phyloP scores from a whole-genome alignment of 2,113 vertebrate species.

The Trachemys scripta region DNA sequence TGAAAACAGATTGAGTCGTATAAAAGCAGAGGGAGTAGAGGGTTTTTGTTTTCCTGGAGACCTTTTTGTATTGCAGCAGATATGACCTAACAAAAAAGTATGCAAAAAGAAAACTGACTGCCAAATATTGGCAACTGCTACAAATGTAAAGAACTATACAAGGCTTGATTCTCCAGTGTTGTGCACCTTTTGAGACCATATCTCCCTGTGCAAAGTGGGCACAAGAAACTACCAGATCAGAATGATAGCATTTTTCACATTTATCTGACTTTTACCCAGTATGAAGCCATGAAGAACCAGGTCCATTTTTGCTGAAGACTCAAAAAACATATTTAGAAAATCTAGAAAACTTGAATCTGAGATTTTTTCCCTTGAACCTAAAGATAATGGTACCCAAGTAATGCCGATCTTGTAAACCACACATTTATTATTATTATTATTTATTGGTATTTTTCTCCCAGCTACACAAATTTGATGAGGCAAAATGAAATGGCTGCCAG shows the following conservation, averaged over 20 bases:
- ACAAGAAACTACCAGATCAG: accelerated
- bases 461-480: neutral
- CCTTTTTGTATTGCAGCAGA: neutral
- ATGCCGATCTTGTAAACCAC: neutral
- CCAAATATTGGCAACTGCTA: neutral
- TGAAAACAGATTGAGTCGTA: neutral
- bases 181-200: neutral
- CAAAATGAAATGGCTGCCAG: neutral
- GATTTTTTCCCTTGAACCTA: neutral
- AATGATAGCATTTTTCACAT: neutral
- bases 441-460: neutral
- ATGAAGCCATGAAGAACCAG: neutral
- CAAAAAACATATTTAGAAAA: neutral
- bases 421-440: no score
- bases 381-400: neutral
- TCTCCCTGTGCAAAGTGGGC: neutral
- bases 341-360: neutral
- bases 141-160: neutral
- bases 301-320: neutral
- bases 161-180: neutral
- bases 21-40: neutral
- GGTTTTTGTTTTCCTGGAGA: neutral
- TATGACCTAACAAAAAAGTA: no score
- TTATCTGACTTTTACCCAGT: neutral
- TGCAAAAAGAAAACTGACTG: neutral